Evolutionary conservation across 2,888 invertebrate genomes (phyloP), one percentile per base, ranked within the genome.

Genomic region (Tridacna gigas): DNA sequence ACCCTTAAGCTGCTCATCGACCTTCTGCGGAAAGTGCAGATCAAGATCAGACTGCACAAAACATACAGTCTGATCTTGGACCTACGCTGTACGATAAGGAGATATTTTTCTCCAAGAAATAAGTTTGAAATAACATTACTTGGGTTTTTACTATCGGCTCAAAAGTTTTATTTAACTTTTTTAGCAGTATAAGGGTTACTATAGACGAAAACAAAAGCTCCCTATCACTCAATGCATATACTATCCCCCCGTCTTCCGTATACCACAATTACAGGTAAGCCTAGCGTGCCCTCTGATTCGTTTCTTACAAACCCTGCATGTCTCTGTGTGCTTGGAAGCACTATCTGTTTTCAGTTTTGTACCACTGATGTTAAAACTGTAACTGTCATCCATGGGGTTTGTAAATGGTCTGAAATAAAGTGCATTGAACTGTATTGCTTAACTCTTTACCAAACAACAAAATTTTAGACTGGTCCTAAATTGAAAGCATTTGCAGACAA

Each of bases 241-340:
- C 37, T 61, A 82, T 25, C 79, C 67, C 28, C 84, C 81, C 15
- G 83, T 82, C 67, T 86, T 89, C 69, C 84, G 75, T 0, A 84
- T 80, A 69, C 89, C 88, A 85, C 88, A 89, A 15, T 77, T 83
- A 76, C 88, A 88, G 5, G 76, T 60, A 37, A 88, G 82, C 63
- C 85, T 84, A n/a, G 83, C 86, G 76, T 83, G 79, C 5, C 73
- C 69, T 26, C 87, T 84, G 26, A 83, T 88, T n/a, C 77, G 84
- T 74, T 83, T 87, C 45, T 71, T 80, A 73, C 89, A 89, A 0
- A 76, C 45, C 0, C 77, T 69, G 71, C 88, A 89, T 0, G 83
- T 78, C 11, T 86, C 82, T 66, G 74, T 48, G 18, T 51, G 65
- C n/a, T 51, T 65, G 12, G 63, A 73, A 25, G 28, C 15, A 4